A percentile compares a stretch with the other conserved stretches of the same genome.
Evolutionary conservation across 2,888 invertebrate genomes (phyloP).

Genomic region (Prenolepis imparis): DNA sequence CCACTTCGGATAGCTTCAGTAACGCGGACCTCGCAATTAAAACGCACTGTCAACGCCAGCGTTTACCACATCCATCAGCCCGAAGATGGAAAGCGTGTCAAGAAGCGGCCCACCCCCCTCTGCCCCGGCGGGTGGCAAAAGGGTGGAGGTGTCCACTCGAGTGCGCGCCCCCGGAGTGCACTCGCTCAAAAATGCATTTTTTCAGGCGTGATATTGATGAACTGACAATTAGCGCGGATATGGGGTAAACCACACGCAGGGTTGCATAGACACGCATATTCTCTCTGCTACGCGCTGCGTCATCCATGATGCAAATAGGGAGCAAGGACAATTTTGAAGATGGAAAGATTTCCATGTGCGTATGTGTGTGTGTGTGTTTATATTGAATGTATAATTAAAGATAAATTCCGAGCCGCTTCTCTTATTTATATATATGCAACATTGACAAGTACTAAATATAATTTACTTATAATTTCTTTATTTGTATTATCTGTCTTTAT

Average conservation of each 20-base stretch:
- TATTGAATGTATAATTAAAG: neutral
- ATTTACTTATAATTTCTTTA: slow-evolving; percentile 7
- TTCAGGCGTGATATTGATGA: slow-evolving; percentile 59
- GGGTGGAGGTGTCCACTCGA: slow-evolving; percentile 52
- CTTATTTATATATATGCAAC: neutral
- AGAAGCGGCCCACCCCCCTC: slow-evolving; percentile 40
- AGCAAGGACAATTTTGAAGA: slow-evolving; percentile 28
- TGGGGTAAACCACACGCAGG: slow-evolving; percentile 40
- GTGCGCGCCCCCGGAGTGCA: slow-evolving; percentile 7
- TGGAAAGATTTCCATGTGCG: neutral
- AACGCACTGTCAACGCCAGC: slow-evolving; percentile 60
- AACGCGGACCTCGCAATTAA: slow-evolving; percentile 58
- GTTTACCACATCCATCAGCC: slow-evolving; percentile 55
- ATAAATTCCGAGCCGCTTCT: neutral
- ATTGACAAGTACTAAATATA: slow-evolving; percentile 2
- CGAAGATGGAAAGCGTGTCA: slow-evolving; percentile 61
- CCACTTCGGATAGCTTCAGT: slow-evolving; percentile 51
- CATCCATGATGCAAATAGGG: slow-evolving; percentile 3
- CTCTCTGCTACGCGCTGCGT: neutral
- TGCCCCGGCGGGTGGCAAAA: slow-evolving; percentile 35
- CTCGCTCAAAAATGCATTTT: slow-evolving; percentile 58
- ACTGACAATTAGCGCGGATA: slow-evolving; percentile 59
- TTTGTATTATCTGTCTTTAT: neutral
- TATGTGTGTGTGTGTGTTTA: no score
- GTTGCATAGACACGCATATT: slow-evolving; percentile 17